Conservation (phyloP, 35 echinoderm and acorn worm species). For the Hemicentrotus pulcherrimus region DNA sequence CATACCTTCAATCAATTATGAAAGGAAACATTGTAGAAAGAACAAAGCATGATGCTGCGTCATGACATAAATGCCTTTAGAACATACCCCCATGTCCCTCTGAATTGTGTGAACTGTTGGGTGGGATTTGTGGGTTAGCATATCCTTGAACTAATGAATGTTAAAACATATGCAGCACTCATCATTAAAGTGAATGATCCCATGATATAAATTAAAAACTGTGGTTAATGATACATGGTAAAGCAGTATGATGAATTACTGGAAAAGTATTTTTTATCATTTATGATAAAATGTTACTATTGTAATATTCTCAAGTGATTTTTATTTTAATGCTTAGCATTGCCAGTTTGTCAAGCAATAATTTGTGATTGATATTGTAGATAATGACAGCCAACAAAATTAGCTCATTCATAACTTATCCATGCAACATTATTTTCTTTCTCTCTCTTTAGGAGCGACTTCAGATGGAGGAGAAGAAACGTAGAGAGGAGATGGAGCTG, state of each 20-base stretch:
- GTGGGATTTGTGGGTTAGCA: not conserved
- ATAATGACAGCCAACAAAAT: too few species aligned
- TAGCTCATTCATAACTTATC: too few species aligned
- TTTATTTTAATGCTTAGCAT: too few species aligned
- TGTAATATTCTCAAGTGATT: too few species aligned
- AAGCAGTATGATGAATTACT: not conserved
- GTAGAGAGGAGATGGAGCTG: conserved; percentile 96
- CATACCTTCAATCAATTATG: not conserved
- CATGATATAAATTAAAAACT: too few species aligned
- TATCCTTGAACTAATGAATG: conserved; percentile 2
- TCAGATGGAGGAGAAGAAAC: conserved; percentile 96
- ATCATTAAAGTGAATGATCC: not conserved
- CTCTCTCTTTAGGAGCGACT: conserved; percentile 71
- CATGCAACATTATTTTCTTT: not conserved
- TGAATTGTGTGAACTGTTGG: not conserved
- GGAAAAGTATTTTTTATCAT: not conserved
- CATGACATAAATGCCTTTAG: not conserved
- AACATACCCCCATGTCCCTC: not conserved
- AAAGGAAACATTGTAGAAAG: not conserved
- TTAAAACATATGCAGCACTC: not conserved
- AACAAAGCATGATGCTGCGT: not conserved
- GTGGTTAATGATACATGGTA: not conserved
- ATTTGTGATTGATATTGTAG: too few species aligned
- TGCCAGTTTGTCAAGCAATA: too few species aligned
- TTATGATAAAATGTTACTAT: too few species aligned